A percentile compares a stretch with the other conserved stretches of the same genome.
phyloP scores from a whole-genome alignment of 2,113 vertebrate species.

The Marcusenius ussheri region DNA sequence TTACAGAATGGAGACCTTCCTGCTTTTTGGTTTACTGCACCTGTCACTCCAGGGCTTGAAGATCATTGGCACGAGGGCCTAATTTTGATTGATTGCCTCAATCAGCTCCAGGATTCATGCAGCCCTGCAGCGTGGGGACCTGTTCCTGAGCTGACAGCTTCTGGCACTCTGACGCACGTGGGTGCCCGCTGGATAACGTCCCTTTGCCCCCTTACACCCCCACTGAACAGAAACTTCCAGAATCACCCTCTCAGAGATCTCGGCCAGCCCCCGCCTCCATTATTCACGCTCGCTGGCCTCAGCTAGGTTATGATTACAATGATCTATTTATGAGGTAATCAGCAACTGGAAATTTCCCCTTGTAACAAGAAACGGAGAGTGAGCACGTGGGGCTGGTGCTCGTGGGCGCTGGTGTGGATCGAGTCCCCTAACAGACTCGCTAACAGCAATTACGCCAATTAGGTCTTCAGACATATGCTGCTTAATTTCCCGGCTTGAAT shows the following conservation, averaged over 20 bases:
- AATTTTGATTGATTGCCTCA: not conserved
- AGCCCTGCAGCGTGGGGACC: not conserved
- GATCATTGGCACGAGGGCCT: not conserved
- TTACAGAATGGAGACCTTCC: not conserved
- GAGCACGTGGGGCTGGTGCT: conserved; percentile 59
- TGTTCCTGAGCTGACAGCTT: not conserved
- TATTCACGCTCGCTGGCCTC: conserved; percentile 62
- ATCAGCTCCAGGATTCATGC: not conserved
- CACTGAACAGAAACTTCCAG: conserved; percentile 35
- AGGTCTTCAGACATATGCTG: conserved; percentile 70
- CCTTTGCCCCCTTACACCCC: not conserved
- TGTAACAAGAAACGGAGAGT: conserved; percentile 76
- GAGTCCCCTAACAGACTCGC: conserved; percentile 70
- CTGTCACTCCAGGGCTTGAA: not conserved
- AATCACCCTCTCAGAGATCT: conserved; percentile 34
- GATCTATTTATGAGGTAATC: conserved; percentile 76
- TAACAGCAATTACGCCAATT: conserved; percentile 77
- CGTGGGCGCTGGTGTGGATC: conserved; percentile 70
- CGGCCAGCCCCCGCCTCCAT: conserved; percentile 49
- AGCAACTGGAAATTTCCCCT: conserved; percentile 69
- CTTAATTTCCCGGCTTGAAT: conserved; percentile 60
- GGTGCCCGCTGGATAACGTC: not conserved
- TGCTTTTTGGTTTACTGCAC: not conserved
- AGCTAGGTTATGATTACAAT: conserved; percentile 68
- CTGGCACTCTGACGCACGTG: not conserved